A percentile compares a stretch with the other conserved stretches of the same genome.
Conservation (phyloP, 2,797 vertebrate species). For the Sebastes aleutianus region DNA sequence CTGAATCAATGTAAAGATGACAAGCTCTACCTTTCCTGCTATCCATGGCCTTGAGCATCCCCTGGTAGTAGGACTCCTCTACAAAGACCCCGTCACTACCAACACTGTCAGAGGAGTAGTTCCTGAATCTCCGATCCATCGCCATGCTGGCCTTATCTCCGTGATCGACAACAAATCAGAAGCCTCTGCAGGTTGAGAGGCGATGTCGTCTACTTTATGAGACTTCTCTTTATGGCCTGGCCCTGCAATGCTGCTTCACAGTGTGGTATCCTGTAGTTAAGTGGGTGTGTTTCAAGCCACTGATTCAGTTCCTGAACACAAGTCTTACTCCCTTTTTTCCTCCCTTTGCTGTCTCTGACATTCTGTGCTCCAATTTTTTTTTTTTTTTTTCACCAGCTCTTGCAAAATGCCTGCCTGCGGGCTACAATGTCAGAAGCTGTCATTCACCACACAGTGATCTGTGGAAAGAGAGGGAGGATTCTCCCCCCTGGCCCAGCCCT, state of each 20-base stretch:
- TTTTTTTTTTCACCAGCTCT: constrained; percentile 24
- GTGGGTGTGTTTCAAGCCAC: constrained; percentile 72
- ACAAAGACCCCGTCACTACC: constrained; percentile 77
- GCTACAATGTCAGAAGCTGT: constrained; percentile 58
- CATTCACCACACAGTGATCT: constrained; percentile 46
- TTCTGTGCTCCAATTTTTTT: constrained; percentile 13
- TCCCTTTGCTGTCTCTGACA: constrained; percentile 27
- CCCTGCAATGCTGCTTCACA: constrained; percentile 23
- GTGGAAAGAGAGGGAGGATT: constrained; percentile 1
- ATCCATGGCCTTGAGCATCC: constrained; percentile 72
- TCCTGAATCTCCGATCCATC: constrained; percentile 61
- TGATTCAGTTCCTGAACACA: constrained; percentile 46
- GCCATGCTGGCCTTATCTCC: constrained; percentile 23
- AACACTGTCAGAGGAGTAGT: constrained; percentile 75
- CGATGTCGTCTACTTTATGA: constrained; percentile 11
- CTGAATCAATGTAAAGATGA: background rate
- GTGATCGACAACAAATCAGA: background rate
- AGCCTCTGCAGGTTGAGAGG: constrained; percentile 21
- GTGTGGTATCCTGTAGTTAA: constrained; percentile 33
- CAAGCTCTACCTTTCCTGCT: constrained; percentile 79
- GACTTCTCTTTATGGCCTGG: constrained; percentile 18
- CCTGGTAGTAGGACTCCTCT: constrained; percentile 75
- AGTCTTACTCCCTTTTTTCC: constrained; percentile 40
- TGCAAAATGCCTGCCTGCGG: constrained; percentile 71
- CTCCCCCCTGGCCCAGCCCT: constrained; percentile 6